Base-by-base conservation (phyloP, 2,113 vertebrate species). In the Poicephalus meyeri region DNA sequence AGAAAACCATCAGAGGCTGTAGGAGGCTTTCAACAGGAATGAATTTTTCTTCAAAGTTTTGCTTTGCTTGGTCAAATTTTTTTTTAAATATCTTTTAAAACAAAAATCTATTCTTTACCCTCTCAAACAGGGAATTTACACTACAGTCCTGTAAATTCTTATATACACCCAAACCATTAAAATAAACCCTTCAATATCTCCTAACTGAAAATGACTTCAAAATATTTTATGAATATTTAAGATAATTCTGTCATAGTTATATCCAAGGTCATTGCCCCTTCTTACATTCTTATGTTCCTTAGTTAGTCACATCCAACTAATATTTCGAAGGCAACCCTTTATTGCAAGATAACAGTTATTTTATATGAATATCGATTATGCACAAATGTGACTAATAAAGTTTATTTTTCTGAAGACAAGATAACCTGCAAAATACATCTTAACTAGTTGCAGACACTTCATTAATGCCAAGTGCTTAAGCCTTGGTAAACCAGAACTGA, bases 311-410 rank as follows among this genome's bases (percentile, higher is more conserved):
- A 46, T 64, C 58, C 71, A 80, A 65, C 55, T 14, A 80, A 25
- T 79, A 46, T 79, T 88, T 92, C 56, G 88, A 85, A 97, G 82
- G 56, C 33, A 95, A 58, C 2, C 47, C 58, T 70, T 93, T 70
- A 73, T 25, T 69, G 66, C 35, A 35, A 92, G 89, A 76, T 95
- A 85, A 35, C 1, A 69, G 60, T 77, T 89, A 65, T 92, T 80
- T 88, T 83, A 49, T 55, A 63, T 76, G 65, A 96, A 87, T 96
- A 96, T 86, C 72, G 97, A 80, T 96, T 91, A 89, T 82, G 74
- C 39, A 88, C 79, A 94, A 97, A 94, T 41, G 9, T 89, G 89
- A 96, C 85, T 86, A 89, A 95, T 61, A 65, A 90, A 83, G 89
- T 80, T 85, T 10, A 77, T 96, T 97, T 97, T 96, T 65, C 24